Evolutionary conservation across 2,113 vertebrate genomes (phyloP), one percentile per base, ranked within the genome.

Genomic region (Chamaea fasciata): DNA sequence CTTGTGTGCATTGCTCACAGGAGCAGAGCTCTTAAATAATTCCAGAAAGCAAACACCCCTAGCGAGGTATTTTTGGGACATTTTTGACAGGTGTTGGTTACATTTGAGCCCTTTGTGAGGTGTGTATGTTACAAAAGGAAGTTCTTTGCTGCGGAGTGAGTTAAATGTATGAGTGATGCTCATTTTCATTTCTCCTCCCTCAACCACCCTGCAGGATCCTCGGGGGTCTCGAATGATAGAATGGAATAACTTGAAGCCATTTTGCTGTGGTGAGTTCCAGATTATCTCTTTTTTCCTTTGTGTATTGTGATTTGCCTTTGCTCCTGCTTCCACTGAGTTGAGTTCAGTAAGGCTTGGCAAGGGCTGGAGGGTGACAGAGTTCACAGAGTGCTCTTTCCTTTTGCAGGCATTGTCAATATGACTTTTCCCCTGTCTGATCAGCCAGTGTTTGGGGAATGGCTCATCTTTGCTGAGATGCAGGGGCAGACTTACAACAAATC

Each of bases 401-500:
- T 83, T 27, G 17, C 85, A 99, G 99, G 99, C 23, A 89, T 99
- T 62, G 97, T 98, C 89, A 99, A 99, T 77, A 94, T 99, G 98
- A 99, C 97, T 90, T 99, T 99, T 83, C 99, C 99, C 23, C 96
- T 99, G 83, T 99, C 99, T 12, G 99, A 99, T 90, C 99, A 99
- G 96, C 99, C 99, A 0, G 98, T 99, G 89, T 98, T 99, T 81
- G 99, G 99, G 37, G 98, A 99, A 42, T 99, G 99, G 99, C 94
- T 98, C 55, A 90, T 99, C 95, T 99, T 99, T 91, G 98, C 98
- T 23, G 98, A 99, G 83, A 98, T 98, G 97, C 99, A 99, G 94
- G 98, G 98, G 20, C 98, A 99, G 94, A 97, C 98, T 2, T 99
- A 99, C 96, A 99, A 99, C 98, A 99, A 98, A 92, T 99, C 99